These are phyloP conservation scores for Apocheima hispidaria DNA, from an alignment of 2,888 invertebrate genomes.

Conservation along the genomic window DNA sequence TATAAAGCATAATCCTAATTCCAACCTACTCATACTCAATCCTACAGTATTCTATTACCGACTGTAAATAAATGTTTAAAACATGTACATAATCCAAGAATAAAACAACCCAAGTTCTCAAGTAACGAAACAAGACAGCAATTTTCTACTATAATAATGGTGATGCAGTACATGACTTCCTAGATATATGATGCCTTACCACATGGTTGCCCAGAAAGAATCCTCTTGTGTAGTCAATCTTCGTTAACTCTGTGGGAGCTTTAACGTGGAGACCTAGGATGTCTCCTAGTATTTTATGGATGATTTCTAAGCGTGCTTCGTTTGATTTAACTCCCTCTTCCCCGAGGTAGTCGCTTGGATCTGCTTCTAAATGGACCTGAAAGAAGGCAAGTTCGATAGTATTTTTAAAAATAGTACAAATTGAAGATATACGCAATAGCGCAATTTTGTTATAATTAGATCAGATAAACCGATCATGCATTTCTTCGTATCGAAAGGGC, in stretches of 20 bases:
- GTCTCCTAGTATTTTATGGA: conserved; percentile 90
- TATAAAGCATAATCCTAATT: conserved; percentile 58
- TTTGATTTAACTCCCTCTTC: conserved; percentile 83
- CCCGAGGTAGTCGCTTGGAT: conserved; percentile 86
- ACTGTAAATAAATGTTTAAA: conserved; percentile 23
- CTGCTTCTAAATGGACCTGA: conserved; percentile 93
- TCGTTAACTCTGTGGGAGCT: conserved; percentile 60
- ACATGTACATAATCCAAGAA: conserved; percentile 20
- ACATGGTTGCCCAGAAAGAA: conserved; percentile 94
- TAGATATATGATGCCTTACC: conserved; percentile 76
- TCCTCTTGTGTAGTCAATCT: conserved; percentile 86
- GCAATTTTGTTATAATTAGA: no score
- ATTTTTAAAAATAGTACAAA: neutral
- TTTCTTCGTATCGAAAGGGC: no score
- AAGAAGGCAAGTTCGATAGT: conserved; percentile 37
- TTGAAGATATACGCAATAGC: no score
- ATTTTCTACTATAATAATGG: conserved; percentile 63
- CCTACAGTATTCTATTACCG: conserved; percentile 33
- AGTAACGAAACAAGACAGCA: conserved; percentile 49
- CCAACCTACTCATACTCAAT: conserved; percentile 47
- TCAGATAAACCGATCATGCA: no score
- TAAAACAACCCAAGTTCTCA: conserved; percentile 9
- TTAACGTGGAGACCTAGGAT: conserved; percentile 89
- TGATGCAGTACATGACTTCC: conserved; percentile 52
- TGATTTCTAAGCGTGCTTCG: conserved; percentile 91